A percentile compares a stretch with the other conserved stretches of the same genome.
Evolutionary conservation across 1,140 invertebrate species (phyloP).

Genomic region (Hyles vespertilio): DNA sequence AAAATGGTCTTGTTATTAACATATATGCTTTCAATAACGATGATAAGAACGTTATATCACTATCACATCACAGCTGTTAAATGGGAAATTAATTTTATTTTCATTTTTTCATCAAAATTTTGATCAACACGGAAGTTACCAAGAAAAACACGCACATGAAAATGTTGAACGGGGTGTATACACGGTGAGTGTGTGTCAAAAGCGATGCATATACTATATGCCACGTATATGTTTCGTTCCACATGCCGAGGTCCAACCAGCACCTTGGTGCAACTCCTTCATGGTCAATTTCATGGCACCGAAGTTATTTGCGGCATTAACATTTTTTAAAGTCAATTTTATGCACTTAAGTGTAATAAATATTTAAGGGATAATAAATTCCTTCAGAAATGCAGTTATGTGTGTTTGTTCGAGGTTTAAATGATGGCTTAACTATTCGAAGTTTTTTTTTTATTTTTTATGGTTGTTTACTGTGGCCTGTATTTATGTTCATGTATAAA

Average conservation of each 20-base stretch:
- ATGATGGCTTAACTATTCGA: too few species aligned
- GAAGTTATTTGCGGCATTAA: constrained; percentile 12
- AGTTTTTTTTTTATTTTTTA: too few species aligned
- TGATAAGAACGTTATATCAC: too few species aligned
- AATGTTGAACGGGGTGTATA: constrained; percentile 16
- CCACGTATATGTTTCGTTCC: constrained; percentile 13
- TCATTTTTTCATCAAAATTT: not conserved
- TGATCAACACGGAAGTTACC: not conserved
- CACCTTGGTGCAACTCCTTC: constrained; percentile 30
- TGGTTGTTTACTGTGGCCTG: too few species aligned
- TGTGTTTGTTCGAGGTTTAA: too few species aligned
- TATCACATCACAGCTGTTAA: too few species aligned
- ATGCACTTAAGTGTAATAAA: constrained; percentile 1
- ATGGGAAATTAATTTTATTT: too few species aligned
- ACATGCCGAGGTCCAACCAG: constrained; percentile 24
- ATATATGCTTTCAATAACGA: too few species aligned
- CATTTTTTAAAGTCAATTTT: constrained; percentile 1
- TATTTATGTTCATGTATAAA: too few species aligned
- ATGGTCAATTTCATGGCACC: constrained; percentile 53
- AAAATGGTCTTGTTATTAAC: too few species aligned
- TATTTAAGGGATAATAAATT: too few species aligned
- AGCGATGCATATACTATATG: constrained; percentile 17
- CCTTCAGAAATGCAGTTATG: too few species aligned
- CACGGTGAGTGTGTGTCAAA: constrained; percentile 30
- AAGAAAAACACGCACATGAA: constrained; percentile 10